Evolutionary conservation across 2,888 invertebrate species (phyloP).

Genomic region (Cyaniris semiargus): DNA sequence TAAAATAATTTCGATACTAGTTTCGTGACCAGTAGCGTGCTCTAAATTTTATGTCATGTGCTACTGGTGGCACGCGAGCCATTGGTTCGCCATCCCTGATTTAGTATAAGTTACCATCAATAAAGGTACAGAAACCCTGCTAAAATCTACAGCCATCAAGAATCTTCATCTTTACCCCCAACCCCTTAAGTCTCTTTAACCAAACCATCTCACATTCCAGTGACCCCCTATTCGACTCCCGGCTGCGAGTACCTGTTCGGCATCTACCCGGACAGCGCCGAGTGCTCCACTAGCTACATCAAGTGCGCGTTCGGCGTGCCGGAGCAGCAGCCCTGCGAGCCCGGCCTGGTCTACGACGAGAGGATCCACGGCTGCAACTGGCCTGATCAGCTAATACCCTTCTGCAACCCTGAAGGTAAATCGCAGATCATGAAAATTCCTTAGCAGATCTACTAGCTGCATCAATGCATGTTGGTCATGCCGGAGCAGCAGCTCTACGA

Average conservation of each 20-base stretch:
- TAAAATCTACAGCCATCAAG: too few relatives aligned
- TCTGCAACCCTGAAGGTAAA: conserved; percentile 94
- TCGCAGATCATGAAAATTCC: conserved; percentile 77
- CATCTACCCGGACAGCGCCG: conserved; percentile 88
- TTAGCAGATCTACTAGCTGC: conserved; percentile 87
- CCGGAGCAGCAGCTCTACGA: conserved; percentile 91
- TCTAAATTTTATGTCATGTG: too few relatives aligned
- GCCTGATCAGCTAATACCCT: conserved; percentile 93
- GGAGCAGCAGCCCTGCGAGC: conserved; percentile 89
- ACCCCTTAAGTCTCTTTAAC: too few relatives aligned
- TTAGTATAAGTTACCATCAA: too few relatives aligned
- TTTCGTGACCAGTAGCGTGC: too few relatives aligned
- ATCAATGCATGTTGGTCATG: conserved; percentile 90
- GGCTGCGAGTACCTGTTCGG: conserved; percentile 95
- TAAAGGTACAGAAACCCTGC: too few relatives aligned
- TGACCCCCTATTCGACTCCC: conserved; percentile 88
- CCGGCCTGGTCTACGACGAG: conserved; percentile 93
- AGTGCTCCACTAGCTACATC: conserved; percentile 91
- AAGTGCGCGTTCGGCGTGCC: conserved; percentile 93
- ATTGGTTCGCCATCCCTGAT: too few relatives aligned
- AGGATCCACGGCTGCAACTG: conserved; percentile 94
- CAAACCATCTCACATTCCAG: conserved; percentile 66
- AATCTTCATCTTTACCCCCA: too few relatives aligned
- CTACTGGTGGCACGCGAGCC: too few relatives aligned
- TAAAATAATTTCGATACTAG: too few relatives aligned